Evolutionary conservation across 2,888 invertebrate genomes (phyloP).

Genomic region (Torymus auratus): DNA sequence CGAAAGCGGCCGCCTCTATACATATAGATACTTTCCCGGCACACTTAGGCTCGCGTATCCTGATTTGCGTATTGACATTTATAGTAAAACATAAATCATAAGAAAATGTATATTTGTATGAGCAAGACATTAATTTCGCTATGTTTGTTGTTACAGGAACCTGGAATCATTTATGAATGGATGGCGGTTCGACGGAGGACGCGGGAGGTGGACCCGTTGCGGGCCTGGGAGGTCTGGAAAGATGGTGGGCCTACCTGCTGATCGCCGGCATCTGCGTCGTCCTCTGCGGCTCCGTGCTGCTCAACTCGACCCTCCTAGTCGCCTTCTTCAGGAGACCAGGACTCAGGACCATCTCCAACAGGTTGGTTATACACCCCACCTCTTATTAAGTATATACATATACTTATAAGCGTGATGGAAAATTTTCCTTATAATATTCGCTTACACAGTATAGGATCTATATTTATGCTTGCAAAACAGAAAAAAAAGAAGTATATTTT

Average conservation of each 20-base stretch:
- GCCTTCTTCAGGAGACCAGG: slow-evolving; percentile 86
- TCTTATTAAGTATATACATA: too few relatives aligned
- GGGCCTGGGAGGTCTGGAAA: slow-evolving; percentile 71
- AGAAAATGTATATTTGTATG: too few relatives aligned
- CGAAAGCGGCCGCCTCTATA: too few relatives aligned
- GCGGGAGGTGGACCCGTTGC: slow-evolving; percentile 70
- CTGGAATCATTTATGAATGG: slow-evolving; percentile 76
- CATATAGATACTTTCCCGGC: too few relatives aligned
- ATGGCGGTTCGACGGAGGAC: slow-evolving; percentile 75
- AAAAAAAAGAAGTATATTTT: too few relatives aligned
- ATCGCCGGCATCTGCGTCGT: slow-evolving; percentile 73
- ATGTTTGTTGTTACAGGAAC: slow-evolving; percentile 63
- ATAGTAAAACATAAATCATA: too few relatives aligned
- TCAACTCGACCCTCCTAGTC: slow-evolving; percentile 85
- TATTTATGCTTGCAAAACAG: too few relatives aligned
- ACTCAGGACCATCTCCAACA: slow-evolving; percentile 87
- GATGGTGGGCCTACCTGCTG: slow-evolving; percentile 71
- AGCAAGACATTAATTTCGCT: not conserved
- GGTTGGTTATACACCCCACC: slow-evolving; percentile 78
- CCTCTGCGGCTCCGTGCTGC: slow-evolving; percentile 83
- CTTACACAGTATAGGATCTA: too few relatives aligned
- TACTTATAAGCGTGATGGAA: too few relatives aligned
- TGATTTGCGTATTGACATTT: too few relatives aligned
- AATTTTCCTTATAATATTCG: too few relatives aligned
- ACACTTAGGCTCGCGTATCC: too few relatives aligned